Evolutionary conservation across 2,113 vertebrate species (phyloP).

Genomic region (Dunckerocampus dactyliophorus): DNA sequence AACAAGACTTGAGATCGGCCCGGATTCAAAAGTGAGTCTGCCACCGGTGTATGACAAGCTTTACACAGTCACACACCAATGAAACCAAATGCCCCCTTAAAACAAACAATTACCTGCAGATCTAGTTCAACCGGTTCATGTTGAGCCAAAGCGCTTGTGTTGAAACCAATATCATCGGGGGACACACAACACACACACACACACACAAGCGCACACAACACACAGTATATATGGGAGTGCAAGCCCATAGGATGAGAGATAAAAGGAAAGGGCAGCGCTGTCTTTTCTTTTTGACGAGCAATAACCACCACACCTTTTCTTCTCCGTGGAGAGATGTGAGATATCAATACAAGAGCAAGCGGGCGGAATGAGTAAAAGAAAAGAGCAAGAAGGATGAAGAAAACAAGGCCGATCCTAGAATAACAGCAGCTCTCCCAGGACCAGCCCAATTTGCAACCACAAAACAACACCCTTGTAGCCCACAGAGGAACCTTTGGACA

Average conservation of each 20-base stretch:
- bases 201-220: conserved; percentile 12
- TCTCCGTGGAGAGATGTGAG: conserved; percentile 41
- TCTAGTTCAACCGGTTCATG: conserved; percentile 55
- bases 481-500: conserved; percentile 59
- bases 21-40: neutral
- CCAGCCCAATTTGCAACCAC: conserved; percentile 66
- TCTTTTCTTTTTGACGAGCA: conserved; percentile 51
- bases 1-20: neutral
- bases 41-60: neutral
- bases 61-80: neutral
- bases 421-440: conserved; percentile 61
- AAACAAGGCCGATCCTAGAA: conserved; percentile 66
- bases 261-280: conserved; percentile 50
- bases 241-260: conserved; percentile 23
- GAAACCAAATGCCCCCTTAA: conserved; percentile 42
- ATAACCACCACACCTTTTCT: conserved; percentile 44
- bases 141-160: conserved; percentile 35
- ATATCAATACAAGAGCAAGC: conserved; percentile 47
- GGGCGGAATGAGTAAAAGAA: conserved; percentile 26
- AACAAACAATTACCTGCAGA: conserved; percentile 50
- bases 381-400: conserved; percentile 41
- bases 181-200: neutral
- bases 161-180: conserved; percentile 44
- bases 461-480: conserved; percentile 62
- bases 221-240: neutral